phyloP scores from a whole-genome alignment of 1,140 invertebrate genomes.

The Berghia stephanieae region DNA sequence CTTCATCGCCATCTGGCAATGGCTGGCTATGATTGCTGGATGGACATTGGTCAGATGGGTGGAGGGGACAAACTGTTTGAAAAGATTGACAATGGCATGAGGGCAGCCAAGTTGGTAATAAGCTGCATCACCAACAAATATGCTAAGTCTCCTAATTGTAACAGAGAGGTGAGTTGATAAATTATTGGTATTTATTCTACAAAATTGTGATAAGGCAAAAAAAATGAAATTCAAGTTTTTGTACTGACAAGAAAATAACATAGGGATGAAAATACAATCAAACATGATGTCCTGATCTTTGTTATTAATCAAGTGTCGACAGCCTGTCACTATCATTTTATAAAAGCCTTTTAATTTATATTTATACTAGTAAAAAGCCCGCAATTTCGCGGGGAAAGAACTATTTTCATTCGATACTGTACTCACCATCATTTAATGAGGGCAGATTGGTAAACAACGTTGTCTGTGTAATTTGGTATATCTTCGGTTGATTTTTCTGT shows the following conservation, averaged over 20 bases:
- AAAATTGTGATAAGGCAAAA: background rate
- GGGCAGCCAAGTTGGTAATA: constrained; percentile 58
- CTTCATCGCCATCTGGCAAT: constrained; percentile 53
- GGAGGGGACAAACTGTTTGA: constrained; percentile 62
- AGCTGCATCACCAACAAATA: constrained; percentile 60
- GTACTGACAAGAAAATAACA: background rate
- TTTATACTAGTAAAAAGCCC: too few relatives aligned
- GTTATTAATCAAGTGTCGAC: too few relatives aligned
- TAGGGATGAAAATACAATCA: background rate
- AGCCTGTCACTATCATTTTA: too few relatives aligned
- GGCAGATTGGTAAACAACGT: too few relatives aligned
- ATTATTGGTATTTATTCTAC: too few relatives aligned
- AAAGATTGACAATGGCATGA: constrained; percentile 60
- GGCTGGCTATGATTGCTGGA: constrained; percentile 61
- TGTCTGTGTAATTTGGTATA: too few relatives aligned
- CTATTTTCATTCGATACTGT: too few relatives aligned
- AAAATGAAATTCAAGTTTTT: too few relatives aligned
- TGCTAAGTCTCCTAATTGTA: constrained; percentile 61
- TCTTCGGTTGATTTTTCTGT: too few relatives aligned
- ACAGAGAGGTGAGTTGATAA: constrained; percentile 53
- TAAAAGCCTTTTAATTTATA: too few relatives aligned
- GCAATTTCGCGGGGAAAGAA: too few relatives aligned
- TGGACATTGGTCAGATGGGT: constrained; percentile 66
- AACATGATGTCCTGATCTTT: background rate
- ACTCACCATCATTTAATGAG: too few relatives aligned